Base-by-base conservation (phyloP, 2,888 invertebrate genomes). In the Crossocerus cetratus region DNA sequence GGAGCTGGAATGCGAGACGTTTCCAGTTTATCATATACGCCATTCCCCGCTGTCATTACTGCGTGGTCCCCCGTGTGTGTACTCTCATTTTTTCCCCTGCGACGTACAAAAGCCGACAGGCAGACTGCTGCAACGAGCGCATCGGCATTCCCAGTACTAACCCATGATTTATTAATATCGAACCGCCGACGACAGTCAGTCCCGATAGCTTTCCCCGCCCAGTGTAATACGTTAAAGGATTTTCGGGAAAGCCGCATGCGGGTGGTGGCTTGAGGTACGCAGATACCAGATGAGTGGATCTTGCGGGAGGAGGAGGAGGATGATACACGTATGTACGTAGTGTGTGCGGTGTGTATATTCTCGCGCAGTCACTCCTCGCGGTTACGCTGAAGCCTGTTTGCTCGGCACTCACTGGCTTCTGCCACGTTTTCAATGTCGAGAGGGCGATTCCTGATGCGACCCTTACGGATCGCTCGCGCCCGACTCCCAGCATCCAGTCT, bases 371-470 rank as follows among this genome's bases (percentile, higher is more conserved):
- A 66, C 69, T 75, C 21, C 2, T 64, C 13, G 44, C 55, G 75
- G 73, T 75, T 66, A 75, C 65, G 55, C 3, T 16, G 18, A 54
- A 11, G 63, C 59, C 8, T 66, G 57, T 73, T 73, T 73, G n/a
- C 69, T 60, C 21, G 63, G 53, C 59, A 53, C 69, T 66, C 61
- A 8, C 14, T 4, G 11, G 8, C 32, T 32, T 11, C 32, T 32
- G 44, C 21, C 20, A 56, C 21, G 66, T 66, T 69, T 75, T 75
- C 73, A 69, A 69, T 64, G 66, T 64, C 63, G 57, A 49, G 23
- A 8, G 44, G 18, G 57, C 62, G 60, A 69, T 75, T 69, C 64
- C 57, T 63, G 8, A 32, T 11, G 21, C 53, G 60, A 61, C 43
- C 20, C 32, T 53, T 16, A 49, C 20, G 56, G 43, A 61, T 55